Evolutionary conservation across 1,140 invertebrate genomes (phyloP).

Genomic region (Cotesia chilonis): DNA sequence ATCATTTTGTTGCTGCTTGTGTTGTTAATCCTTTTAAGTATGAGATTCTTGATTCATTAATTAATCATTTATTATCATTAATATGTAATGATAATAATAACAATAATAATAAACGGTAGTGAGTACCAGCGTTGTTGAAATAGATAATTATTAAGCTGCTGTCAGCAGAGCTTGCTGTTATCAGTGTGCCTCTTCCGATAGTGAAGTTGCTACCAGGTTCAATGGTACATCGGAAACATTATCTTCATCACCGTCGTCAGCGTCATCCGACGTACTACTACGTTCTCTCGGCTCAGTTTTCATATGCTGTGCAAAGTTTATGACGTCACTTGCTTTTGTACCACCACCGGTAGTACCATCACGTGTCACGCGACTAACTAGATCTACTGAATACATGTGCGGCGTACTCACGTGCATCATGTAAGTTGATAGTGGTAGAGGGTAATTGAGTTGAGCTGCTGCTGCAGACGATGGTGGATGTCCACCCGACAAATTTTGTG

Average conservation of each 20-base stretch:
- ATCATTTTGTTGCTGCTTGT: background rate
- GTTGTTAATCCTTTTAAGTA: no score
- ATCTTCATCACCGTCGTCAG: constrained; percentile 54
- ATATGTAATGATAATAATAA: no score
- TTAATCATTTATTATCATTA: no score
- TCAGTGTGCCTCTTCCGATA: constrained; percentile 63
- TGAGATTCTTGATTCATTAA: no score
- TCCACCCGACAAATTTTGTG: constrained; percentile 50
- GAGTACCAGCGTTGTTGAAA: no score
- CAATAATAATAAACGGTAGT: no score
- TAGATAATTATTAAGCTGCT: background rate
- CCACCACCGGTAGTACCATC: constrained; percentile 20
- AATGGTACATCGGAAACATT: constrained; percentile 63
- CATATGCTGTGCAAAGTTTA: constrained; percentile 51
- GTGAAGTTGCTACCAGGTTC: constrained; percentile 63
- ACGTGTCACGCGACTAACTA: constrained; percentile 41
- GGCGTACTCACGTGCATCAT: constrained; percentile 61
- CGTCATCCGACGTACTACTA: constrained; percentile 48
- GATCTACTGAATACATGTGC: constrained; percentile 44
- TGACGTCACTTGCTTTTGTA: constrained; percentile 35
- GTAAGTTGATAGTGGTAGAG: constrained; percentile 55
- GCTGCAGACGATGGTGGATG: constrained; percentile 46
- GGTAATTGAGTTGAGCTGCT: constrained; percentile 55
- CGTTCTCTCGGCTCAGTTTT: constrained; percentile 54
- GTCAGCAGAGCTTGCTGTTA: background rate